phyloP scores from a whole-genome alignment of 2,797 vertebrate genomes.

The Scleropages formosus region DNA sequence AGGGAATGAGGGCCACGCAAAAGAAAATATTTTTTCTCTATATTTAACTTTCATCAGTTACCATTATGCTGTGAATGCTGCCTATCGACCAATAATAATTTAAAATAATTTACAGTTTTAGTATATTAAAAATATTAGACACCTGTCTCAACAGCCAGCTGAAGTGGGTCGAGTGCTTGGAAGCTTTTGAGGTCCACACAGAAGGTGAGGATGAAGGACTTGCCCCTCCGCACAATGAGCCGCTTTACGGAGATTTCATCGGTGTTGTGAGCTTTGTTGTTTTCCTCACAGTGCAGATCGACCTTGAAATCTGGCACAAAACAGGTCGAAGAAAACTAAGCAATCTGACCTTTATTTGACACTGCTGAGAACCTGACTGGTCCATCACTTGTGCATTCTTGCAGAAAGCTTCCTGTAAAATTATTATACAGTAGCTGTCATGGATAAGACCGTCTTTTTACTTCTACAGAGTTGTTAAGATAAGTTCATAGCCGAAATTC shows the following conservation, averaged over 20 bases:
- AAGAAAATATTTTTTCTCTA: neutral
- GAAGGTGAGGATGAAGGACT: slow-evolving; percentile 64
- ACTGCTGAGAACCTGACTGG: no score
- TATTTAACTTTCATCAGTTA: neutral
- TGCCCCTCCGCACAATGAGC: slow-evolving; percentile 71
- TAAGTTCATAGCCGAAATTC: no score
- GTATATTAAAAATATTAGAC: no score
- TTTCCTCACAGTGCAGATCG: slow-evolving; percentile 53
- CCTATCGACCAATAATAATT: neutral
- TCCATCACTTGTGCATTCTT: no score
- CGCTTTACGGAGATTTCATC: slow-evolving; percentile 54
- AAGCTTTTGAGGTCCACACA: slow-evolving; percentile 49
- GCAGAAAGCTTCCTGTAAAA: no score
- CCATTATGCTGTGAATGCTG: neutral
- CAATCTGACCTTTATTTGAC: no score
- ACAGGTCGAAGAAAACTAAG: neutral
- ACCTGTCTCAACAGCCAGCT: slow-evolving; percentile 69
- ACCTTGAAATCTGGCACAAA: slow-evolving; percentile 35
- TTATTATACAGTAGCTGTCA: no score
- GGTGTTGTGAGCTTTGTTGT: slow-evolving; percentile 69
- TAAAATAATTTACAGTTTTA: neutral
- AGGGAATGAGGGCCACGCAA: neutral
- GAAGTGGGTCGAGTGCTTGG: slow-evolving; percentile 42
- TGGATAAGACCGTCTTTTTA: no score
- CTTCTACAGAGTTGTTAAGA: no score